These are phyloP conservation scores for Neodiprion virginianus DNA, from an alignment of 1,140 invertebrate species.

Conservation along the genomic window DNA sequence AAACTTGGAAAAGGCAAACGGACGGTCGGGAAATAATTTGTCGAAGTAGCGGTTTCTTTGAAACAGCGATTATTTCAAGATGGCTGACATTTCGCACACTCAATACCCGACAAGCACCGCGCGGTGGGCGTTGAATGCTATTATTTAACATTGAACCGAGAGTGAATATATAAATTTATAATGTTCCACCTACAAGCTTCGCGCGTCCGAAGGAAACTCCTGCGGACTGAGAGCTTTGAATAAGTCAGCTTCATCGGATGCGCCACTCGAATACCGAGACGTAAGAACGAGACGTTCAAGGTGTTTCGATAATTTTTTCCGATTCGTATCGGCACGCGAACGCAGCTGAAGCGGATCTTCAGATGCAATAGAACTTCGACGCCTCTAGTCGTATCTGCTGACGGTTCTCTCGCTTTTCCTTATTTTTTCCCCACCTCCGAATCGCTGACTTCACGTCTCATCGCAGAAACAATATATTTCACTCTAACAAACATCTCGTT, in stretches of 20 bases:
- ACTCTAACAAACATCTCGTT: no score
- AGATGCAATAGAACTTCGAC: not conserved
- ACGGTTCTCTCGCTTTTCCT: no score
- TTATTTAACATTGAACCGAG: constrained; percentile 24
- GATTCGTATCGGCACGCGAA: not conserved
- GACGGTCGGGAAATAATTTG: no score
- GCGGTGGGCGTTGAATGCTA: constrained; percentile 24
- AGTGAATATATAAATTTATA: constrained; percentile 27
- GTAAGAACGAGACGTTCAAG: not conserved
- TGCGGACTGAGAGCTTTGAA: not conserved
- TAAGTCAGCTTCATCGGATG: constrained; percentile 16
- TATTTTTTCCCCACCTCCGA: no score
- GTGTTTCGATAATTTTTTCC: constrained; percentile 4
- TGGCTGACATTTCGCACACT: not conserved
- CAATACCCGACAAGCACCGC: not conserved
- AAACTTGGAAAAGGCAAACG: no score
- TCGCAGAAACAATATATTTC: no score
- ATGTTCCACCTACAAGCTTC: constrained; percentile 19
- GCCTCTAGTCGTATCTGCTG: no score
- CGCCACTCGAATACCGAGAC: not conserved
- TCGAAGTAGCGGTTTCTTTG: no score
- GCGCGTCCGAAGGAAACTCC: constrained; percentile 7
- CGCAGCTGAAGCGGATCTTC: constrained; percentile 8
- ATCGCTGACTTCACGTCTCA: no score
- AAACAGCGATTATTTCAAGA: not conserved